Evolutionary conservation across 2,888 invertebrate species (phyloP).

Genomic region (Diloba caeruleocephala): DNA sequence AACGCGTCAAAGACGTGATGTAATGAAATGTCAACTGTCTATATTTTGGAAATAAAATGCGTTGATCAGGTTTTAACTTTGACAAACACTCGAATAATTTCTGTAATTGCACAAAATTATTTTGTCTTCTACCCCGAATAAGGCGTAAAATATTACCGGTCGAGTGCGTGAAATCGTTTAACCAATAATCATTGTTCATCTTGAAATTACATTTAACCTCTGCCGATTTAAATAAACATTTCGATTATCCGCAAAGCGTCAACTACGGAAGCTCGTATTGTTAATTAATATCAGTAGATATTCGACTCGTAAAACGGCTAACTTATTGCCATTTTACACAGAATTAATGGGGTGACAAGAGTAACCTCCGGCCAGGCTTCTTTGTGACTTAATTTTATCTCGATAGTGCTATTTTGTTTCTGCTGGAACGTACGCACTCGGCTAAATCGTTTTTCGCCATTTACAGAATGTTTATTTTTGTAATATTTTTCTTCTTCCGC

Average conservation of each 20-base stretch:
- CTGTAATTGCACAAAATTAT: constrained; percentile 32
- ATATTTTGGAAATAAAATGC: constrained; percentile 30
- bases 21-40: constrained; percentile 25
- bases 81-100: constrained; percentile 31
- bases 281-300: constrained; percentile 76
- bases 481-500: constrained; percentile 66
- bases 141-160: constrained; percentile 44
- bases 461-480: constrained; percentile 69
- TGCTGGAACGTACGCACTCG: constrained; percentile 58
- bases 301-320: constrained; percentile 75
- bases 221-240: constrained; percentile 62
- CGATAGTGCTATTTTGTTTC: constrained; percentile 66
- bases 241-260: constrained; percentile 57
- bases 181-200: constrained; percentile 55
- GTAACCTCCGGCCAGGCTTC: constrained; percentile 70
- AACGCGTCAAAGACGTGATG: constrained; percentile 24
- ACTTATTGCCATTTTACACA: constrained; percentile 74
- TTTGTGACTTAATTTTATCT: constrained; percentile 72
- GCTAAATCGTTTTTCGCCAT: constrained; percentile 72
- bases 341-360: constrained; percentile 72
- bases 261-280: constrained; percentile 67
- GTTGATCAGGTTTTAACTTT: constrained; percentile 23
- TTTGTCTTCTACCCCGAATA: constrained; percentile 35
- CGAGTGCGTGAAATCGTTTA: constrained; percentile 41
- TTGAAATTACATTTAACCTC: constrained; percentile 50